Base-by-base conservation (phyloP, 1,140 invertebrate species). In the Aphis craccivora region DNA sequence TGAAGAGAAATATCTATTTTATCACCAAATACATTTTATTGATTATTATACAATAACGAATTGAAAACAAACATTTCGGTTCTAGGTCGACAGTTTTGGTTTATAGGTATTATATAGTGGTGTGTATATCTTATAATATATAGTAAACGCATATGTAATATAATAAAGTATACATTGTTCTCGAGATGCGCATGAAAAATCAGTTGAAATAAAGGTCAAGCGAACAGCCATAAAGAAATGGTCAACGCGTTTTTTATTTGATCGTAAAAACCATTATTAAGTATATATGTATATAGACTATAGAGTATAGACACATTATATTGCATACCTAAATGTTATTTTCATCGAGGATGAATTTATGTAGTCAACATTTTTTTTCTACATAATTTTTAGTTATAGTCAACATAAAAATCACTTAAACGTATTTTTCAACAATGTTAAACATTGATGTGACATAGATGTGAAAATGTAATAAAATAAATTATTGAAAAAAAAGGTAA, bases 241-340 rank as follows among this genome's bases (percentile, higher is more conserved):
- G 45, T 51, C 48, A 48, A 30, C 37, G 83, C 23, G 43, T 88
- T 88, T 35, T 51, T 51, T 88, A 88, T 88, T 53, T 40, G 45
- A 51, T 88, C 87, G 48, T 88, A 51, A 88, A 88, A 88, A 88
- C 51, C 22, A 51, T 88, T 88, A 51, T 51, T n/a, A 88, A 51
- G 48, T 88, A 53, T 88, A 45, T 45, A 45, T 45, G 9, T 45
- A 45, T 35, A 88, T 48, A 9, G 23, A 88, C 2, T 51, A 51
- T 51, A 9, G 23, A 88, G 37, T 51, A 51, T 51, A 35, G 14
- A 30, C 18, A 88, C 30, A 22, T 88, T 88, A 88, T 51, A 88
- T 22, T 23, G 87, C 30, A 88, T 88, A 40, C 84, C 25, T 45
- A 86, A 51, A 87, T 51, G 45, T 35, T 88, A n/a, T 35, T 51